phyloP scores from a whole-genome alignment of 2,888 invertebrate species.

The Hemistola chrysoprasaria region DNA sequence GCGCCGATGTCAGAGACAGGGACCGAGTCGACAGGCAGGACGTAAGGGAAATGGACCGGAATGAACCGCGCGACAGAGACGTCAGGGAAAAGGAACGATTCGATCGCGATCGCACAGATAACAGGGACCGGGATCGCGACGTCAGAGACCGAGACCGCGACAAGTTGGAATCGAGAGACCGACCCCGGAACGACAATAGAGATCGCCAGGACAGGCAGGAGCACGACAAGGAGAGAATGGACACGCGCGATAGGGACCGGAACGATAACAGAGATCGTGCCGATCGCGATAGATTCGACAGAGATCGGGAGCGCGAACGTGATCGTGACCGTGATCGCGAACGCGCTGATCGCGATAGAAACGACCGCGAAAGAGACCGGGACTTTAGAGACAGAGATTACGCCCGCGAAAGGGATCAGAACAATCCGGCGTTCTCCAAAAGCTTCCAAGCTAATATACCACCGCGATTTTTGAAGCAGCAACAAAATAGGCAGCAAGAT shows the following conservation, averaged over 20 bases:
- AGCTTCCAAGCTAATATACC: slow-evolving; percentile 92
- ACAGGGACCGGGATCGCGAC: slow-evolving; percentile 50
- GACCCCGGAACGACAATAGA: slow-evolving; percentile 45
- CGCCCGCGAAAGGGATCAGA: slow-evolving; percentile 74
- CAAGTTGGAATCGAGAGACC: slow-evolving; percentile 28
- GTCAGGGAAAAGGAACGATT: slow-evolving; percentile 18
- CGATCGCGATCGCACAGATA: slow-evolving; percentile 42
- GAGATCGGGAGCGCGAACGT: slow-evolving; percentile 39
- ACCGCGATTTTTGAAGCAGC: slow-evolving; percentile 92
- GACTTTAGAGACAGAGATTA: slow-evolving; percentile 52
- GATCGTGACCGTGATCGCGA: slow-evolving; percentile 38
- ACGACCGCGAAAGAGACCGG: slow-evolving; percentile 46
- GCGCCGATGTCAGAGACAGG: slow-evolving; percentile 43
- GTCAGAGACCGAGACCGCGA: slow-evolving; percentile 27
- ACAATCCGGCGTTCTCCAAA: slow-evolving; percentile 85
- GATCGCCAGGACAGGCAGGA: slow-evolving; percentile 49
- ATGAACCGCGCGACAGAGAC: slow-evolving; percentile 49
- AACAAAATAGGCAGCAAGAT: slow-evolving; percentile 80
- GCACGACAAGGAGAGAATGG: slow-evolving; percentile 41
- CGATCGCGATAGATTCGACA: slow-evolving; percentile 42
- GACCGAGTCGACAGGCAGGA: slow-evolving; percentile 48
- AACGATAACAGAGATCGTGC: slow-evolving; percentile 28
- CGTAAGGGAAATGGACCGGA: slow-evolving; percentile 57
- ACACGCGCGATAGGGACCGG: slow-evolving; percentile 42
- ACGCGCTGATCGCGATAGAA: slow-evolving; percentile 51